Conservation (phyloP, 2,888 invertebrate species). For the Cataglyphis altisquamis region DNA sequence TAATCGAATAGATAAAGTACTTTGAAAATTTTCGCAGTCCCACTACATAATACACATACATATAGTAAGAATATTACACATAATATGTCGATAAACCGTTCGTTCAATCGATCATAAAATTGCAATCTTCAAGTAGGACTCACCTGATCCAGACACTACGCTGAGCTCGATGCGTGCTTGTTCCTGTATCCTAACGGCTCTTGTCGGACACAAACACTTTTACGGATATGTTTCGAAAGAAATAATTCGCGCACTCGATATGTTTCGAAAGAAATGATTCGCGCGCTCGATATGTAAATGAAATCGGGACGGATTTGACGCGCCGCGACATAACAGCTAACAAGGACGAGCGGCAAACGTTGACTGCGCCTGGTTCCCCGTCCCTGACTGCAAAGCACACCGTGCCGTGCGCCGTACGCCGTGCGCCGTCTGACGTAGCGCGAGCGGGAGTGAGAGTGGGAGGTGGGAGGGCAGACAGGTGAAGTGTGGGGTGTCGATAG, state of each 20-base stretch:
- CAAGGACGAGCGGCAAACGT: slow-evolving; percentile 6
- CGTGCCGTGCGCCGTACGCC: not conserved
- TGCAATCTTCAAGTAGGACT: not conserved
- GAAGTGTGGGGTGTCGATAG: too few relatives aligned
- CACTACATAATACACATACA: not conserved
- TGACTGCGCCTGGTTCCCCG: not conserved
- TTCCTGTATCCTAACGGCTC: not conserved
- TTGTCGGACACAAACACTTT: slow-evolving; percentile 1
- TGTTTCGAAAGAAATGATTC: not conserved
- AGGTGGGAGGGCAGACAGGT: not conserved
- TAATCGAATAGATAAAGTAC: not conserved
- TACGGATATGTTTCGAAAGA: not conserved
- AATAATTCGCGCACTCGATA: not conserved
- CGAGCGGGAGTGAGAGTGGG: not conserved
- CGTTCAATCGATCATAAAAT: not conserved
- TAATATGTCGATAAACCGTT: not conserved
- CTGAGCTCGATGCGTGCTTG: slow-evolving; percentile 1
- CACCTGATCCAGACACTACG: slow-evolving; percentile 18
- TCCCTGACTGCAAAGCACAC: not conserved
- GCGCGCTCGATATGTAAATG: slow-evolving; percentile 23
- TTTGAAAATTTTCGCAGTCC: not conserved
- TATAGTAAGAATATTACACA: not conserved
- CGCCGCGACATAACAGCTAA: slow-evolving; percentile 19
- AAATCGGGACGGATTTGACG: slow-evolving; percentile 39
- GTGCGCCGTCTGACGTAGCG: not conserved